A percentile compares a stretch with the other conserved stretches of the same genome.
Evolutionary conservation across 2,888 invertebrate species (phyloP).

Genomic region (Nasonia oneida): DNA sequence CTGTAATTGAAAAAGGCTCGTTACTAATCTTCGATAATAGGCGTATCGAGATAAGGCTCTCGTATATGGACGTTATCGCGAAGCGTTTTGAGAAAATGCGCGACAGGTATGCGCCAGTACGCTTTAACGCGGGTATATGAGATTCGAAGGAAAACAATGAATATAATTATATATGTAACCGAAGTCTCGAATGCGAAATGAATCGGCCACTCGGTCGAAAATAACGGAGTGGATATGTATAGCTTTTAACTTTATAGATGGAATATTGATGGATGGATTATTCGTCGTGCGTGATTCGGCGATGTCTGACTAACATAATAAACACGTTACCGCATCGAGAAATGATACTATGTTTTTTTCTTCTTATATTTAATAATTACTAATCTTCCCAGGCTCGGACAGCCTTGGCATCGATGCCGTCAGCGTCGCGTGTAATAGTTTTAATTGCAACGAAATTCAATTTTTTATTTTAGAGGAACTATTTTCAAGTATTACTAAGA

Average conservation of each 20-base stretch:
- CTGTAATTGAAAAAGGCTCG: neutral
- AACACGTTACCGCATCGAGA: neutral
- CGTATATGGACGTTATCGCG: neutral
- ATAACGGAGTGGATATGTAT: too few species aligned
- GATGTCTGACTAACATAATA: neutral
- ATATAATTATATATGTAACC: neutral
- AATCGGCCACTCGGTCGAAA: neutral
- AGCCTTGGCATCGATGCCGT: neutral
- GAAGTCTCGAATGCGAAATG: neutral
- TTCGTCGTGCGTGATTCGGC: neutral
- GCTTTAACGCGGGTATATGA: neutral
- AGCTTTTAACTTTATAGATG: too few species aligned
- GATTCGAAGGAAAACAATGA: neutral
- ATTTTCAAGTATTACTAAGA: neutral
- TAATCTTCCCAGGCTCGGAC: neutral
- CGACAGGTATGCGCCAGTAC: neutral
- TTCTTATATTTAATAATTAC: conserved; percentile 2
- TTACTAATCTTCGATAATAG: conserved; percentile 28
- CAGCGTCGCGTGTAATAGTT: neutral
- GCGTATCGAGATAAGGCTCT: conserved; percentile 24
- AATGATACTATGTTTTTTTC: neutral
- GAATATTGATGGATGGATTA: too few species aligned
- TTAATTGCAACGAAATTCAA: neutral
- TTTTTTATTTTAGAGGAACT: neutral
- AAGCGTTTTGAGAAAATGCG: neutral